Evolutionary conservation across 1,140 invertebrate genomes (phyloP).

Genomic region (Mesaphorura yosii): DNA sequence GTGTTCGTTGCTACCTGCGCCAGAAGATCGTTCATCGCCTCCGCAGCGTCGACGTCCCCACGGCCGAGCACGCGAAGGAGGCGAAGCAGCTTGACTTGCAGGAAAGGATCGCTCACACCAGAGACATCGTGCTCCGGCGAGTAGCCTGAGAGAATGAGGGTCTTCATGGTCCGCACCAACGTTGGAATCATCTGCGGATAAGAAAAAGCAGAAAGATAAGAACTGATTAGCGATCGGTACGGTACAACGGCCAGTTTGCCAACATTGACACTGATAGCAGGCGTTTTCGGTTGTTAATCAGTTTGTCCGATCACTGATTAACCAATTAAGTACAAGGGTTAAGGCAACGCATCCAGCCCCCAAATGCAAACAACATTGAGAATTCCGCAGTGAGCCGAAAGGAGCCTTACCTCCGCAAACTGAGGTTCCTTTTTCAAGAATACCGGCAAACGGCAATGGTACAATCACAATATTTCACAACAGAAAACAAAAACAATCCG

Average conservation of each 20-base stretch:
- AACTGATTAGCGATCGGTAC: slow-evolving; percentile 8
- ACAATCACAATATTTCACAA: too few species aligned
- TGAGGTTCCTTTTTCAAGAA: too few species aligned
- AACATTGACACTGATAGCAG: slow-evolving; percentile 16
- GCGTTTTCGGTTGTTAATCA: too few species aligned
- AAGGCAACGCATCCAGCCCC: too few species aligned
- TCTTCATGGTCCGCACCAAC: slow-evolving; percentile 94
- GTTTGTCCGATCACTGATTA: too few species aligned
- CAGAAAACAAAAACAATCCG: too few species aligned
- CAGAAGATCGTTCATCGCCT: slow-evolving; percentile 99
- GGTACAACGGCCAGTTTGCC: neutral
- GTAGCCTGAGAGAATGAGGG: slow-evolving; percentile 90
- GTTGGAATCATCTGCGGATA: slow-evolving; percentile 90
- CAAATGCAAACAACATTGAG: too few species aligned
- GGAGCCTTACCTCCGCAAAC: too few species aligned
- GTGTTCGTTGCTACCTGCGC: slow-evolving; percentile 97
- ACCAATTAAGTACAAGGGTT: too few species aligned
- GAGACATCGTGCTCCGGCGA: slow-evolving; percentile 99
- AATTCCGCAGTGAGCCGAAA: too few species aligned
- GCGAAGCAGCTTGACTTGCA: slow-evolving; percentile 96
- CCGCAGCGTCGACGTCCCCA: slow-evolving; percentile 91
- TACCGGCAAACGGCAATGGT: too few species aligned
- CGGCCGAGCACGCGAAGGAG: slow-evolving; percentile 86
- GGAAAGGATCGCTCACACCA: slow-evolving; percentile 96
- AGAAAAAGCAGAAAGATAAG: too few species aligned